Base-by-base conservation (phyloP, 2,113 vertebrate genomes). In the Pachypanchax playfairii region DNA sequence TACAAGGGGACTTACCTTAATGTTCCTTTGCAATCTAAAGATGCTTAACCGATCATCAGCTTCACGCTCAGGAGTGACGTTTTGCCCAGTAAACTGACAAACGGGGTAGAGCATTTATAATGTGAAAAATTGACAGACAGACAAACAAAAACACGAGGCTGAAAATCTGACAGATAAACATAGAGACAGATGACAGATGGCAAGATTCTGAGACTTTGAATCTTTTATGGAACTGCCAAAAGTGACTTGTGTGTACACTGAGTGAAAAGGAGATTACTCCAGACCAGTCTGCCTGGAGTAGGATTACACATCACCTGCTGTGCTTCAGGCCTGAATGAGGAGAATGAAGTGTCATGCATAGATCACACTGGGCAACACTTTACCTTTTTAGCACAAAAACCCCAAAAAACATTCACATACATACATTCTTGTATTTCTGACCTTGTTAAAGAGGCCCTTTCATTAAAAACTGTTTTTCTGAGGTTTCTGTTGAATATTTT, bases 281-380 rank as follows among this genome's bases (percentile, higher is more conserved):
- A 73, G 83, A 83, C 73, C 61, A 82, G 77, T 75, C 59, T 4
- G 73, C 69, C 71, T 77, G 57, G 81, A 82, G 85, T 50, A 62
- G 80, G 76, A 80, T 89, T 87, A 85, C 57, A 79, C 56, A 57
- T 70, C 66, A 68, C 88, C 86, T 87, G 83, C 81, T 84, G 79
- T 51, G 65, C 72, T 70, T 75, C 54, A 52, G 82, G 75, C 57
- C 61, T 74, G 69, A 82, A 82, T 84, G 64, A 81, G 77, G 50
- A 78, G 59, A 70, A 55, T 53, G 71, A 70, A 73, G 29, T 44
- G 13, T 47, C 77, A 61, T 65, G 61, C 33, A 49, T 70, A 50
- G 56, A 82, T 57, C 43, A 65, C 60, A 53, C 44, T 58, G 43
- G 22, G 60, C 42, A 68, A 63, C 55, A 55, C 61, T 75, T 83